A percentile compares a stretch with the other conserved stretches of the same genome.
Conservation (phyloP, 2,797 vertebrate genomes). For the Lithobates pipiens region DNA sequence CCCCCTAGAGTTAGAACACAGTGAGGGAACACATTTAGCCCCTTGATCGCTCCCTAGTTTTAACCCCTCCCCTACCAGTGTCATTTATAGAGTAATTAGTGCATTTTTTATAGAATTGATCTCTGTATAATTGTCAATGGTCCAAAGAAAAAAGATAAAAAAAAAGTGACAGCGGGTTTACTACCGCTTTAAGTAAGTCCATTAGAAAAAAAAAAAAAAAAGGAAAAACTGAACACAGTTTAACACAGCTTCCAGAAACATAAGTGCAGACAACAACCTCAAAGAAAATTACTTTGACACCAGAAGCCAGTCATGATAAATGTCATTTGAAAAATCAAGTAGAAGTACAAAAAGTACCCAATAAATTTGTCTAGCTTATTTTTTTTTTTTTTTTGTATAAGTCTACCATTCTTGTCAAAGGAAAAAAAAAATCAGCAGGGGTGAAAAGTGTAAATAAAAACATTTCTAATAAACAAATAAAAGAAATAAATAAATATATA, state of each 20-base stretch:
- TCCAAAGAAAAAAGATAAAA: too few relatives aligned
- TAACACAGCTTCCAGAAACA: constrained; percentile 62
- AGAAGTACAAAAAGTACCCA: constrained; percentile 2
- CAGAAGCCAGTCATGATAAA: constrained; percentile 38
- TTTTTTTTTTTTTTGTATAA: neutral
- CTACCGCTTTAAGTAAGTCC: constrained; percentile 4
- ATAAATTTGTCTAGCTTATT: neutral
- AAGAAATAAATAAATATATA: too few relatives aligned
- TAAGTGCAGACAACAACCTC: constrained; percentile 59
- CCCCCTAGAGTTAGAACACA: too few relatives aligned
- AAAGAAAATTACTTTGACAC: constrained; percentile 48
- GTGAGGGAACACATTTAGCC: too few relatives aligned
- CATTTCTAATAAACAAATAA: too few relatives aligned
- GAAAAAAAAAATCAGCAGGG: neutral
- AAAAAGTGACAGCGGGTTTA: too few relatives aligned
- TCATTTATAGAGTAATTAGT: too few relatives aligned
- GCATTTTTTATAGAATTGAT: too few relatives aligned
- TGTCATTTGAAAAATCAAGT: constrained; percentile 19
- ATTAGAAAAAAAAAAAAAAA: constrained; percentile 63
- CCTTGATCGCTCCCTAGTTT: too few relatives aligned
- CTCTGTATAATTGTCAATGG: too few relatives aligned
- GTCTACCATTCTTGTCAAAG: constrained; percentile 1
- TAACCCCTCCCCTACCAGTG: too few relatives aligned
- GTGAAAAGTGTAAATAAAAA: neutral
- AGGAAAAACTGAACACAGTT: constrained; percentile 58